Base-by-base conservation (phyloP, 2,888 invertebrate genomes). In the Troilus luridus region DNA sequence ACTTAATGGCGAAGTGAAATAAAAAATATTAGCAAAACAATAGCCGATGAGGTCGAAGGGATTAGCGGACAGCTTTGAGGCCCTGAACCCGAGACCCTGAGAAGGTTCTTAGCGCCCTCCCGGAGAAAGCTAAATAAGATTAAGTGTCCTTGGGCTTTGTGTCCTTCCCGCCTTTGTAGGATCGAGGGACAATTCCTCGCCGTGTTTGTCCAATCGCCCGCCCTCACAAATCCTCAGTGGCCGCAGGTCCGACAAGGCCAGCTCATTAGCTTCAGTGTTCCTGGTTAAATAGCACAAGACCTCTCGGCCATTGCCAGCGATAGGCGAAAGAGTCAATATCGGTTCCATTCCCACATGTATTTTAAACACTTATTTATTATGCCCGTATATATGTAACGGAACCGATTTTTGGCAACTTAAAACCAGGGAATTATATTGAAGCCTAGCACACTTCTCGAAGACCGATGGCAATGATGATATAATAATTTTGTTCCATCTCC, bases 111-210 rank as follows among this genome's bases (percentile, higher is more conserved):
- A 41, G 27, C 41, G 72, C n/a, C 72, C 41, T 24, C 8, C 8
- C 17, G 27, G 17, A 19, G 72, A 77, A 77, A 41, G 72, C 72
- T 77, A 77, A 77, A 77, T 77, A 77, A 77, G 72, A 77, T 77
- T 77, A 77, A 77, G 72, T 17, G 72, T 41, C 72, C 72, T 41
- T 27, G 14, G 27, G 6, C 72, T 77, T 77, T 77, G 72, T 77
- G 41, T 9, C 72, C 19, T 41, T 8, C 19, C 7, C 21, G 27
- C 41, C 72, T 77, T 77, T 77, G 72, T 41, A 77, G 72, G 41
- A 77, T 77, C 41, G 72, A 77, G 72, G 72, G 72, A 41, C 72
- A 77, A 77, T 77, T 77, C 72, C 72, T 27, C 72, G 17, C 17
- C 41, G 72, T 77, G 72, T 77, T 77, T 77, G 72, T 77, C 72